These are phyloP conservation scores for Hyposoter dolosus DNA, from an alignment of 2,888 invertebrate genomes.

Conservation along the genomic window DNA sequence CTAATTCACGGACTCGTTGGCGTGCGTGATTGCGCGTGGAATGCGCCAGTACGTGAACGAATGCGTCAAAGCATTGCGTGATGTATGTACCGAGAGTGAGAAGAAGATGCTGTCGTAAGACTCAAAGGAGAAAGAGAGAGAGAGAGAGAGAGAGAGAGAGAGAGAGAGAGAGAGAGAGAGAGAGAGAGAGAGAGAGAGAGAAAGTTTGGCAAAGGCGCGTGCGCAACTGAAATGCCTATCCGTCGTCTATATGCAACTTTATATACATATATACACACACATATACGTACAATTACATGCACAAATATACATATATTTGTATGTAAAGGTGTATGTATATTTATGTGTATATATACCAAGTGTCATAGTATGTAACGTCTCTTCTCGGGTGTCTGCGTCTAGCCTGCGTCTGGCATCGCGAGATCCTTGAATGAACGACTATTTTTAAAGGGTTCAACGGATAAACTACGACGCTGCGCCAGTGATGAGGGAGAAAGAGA, in stretches of 20 bases:
- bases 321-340: not conserved
- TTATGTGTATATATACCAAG: slow-evolving; percentile 27
- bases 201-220: slow-evolving; percentile 61
- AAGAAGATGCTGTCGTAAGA: slow-evolving; percentile 50
- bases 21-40: slow-evolving; percentile 55
- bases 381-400: slow-evolving; percentile 77
- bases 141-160: slow-evolving; percentile 1
- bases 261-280: not conserved
- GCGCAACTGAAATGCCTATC: slow-evolving; percentile 65
- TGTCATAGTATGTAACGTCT: slow-evolving; percentile 74
- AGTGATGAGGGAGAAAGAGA: slow-evolving; percentile 46
- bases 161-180: slow-evolving; percentile 28
- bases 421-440: slow-evolving; percentile 82
- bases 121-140: slow-evolving; percentile 33
- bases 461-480: slow-evolving; percentile 74
- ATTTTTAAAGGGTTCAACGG: slow-evolving; percentile 80
- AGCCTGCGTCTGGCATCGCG: slow-evolving; percentile 78
- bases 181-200: not conserved
- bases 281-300: slow-evolving; percentile 18
- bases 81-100: slow-evolving; percentile 44
- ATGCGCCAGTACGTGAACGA: slow-evolving; percentile 49
- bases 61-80: slow-evolving; percentile 56
- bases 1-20: slow-evolving; percentile 49
- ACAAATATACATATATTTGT: not conserved
- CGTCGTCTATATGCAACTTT: slow-evolving; percentile 29